phyloP scores from a whole-genome alignment of 2,113 vertebrate genomes.

The Ptilorrhoa leucosticta region DNA sequence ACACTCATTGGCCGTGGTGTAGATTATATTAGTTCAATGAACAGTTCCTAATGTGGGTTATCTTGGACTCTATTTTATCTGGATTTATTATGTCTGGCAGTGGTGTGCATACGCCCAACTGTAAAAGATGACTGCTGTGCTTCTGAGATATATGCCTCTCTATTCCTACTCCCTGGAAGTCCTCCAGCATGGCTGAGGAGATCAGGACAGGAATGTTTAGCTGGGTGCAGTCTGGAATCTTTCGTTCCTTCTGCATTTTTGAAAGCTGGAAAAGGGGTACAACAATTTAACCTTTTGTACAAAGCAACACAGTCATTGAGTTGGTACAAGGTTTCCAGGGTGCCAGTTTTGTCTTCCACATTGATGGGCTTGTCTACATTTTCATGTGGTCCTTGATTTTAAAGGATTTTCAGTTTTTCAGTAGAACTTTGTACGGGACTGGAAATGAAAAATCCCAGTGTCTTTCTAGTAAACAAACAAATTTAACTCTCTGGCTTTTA shows the following conservation, averaged over 20 bases:
- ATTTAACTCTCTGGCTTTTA: background rate
- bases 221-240: background rate
- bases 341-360: background rate
- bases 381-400: background rate
- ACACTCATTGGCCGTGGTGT: background rate
- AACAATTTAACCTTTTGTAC: background rate
- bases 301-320: background rate
- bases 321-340: background rate
- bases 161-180: background rate
- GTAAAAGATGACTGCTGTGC: background rate
- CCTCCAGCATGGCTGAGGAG: background rate
- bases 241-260: background rate
- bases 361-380: background rate
- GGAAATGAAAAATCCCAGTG: background rate
- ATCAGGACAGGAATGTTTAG: background rate
- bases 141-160: background rate
- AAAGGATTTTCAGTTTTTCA: background rate
- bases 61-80: background rate
- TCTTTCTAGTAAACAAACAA: background rate
- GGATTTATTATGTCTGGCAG: slow-evolving; percentile 12
- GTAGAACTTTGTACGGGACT: background rate
- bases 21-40: slow-evolving; percentile 29
- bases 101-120: background rate
- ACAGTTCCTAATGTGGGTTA: background rate
- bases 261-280: background rate